Base-by-base conservation (phyloP, 2,888 invertebrate species). In the Cancer borealis region DNA sequence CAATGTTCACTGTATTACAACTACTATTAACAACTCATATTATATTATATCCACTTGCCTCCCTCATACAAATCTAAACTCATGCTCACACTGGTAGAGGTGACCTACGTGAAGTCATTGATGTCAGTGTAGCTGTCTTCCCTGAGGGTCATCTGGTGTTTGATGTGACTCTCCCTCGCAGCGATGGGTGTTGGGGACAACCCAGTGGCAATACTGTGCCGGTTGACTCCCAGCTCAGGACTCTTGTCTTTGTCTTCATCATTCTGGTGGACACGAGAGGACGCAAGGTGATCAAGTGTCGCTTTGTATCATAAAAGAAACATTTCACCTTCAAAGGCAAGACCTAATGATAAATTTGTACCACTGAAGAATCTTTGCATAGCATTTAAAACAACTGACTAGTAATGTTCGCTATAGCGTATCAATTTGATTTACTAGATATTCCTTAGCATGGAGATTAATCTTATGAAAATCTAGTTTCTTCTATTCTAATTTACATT, bases 71-170 rank as follows among this genome's bases (percentile, higher is more conserved):
- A n/a, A 0, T 6, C 1, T 73, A 8, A 73, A 26, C 26, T 21
- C 21, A 14, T 46, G 5, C 30, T 26, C 46, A 88, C 73, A 54
- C 0, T 6, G 46, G 46, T 1, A 45, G 2, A 21, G 46, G 47
- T 21, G 46, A 91, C 96, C 96, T 96, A 97, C 97, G 97, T 97
- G 96, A 98, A 98, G 96, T 97, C 97, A 96, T 98, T 97, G 30
- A 97, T 97, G 96, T 97, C 97, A 73, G 98, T 98, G 96, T 98
- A 98, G 96, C 98, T 98, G 96, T 97, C 97, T 96, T 98, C 98
- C 96, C 98, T 98, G 96, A 98, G 97, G 95, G 97, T 97, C 97
- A 98, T 98, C 96, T 98, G 98, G 96, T 98, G 97, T 95, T 98
- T 97, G 92, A 98, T 97, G 89, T 98, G 97, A 95, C 98, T 98